phyloP scores from a whole-genome alignment of 2,888 invertebrate genomes.

The Colostygia pectinataria region DNA sequence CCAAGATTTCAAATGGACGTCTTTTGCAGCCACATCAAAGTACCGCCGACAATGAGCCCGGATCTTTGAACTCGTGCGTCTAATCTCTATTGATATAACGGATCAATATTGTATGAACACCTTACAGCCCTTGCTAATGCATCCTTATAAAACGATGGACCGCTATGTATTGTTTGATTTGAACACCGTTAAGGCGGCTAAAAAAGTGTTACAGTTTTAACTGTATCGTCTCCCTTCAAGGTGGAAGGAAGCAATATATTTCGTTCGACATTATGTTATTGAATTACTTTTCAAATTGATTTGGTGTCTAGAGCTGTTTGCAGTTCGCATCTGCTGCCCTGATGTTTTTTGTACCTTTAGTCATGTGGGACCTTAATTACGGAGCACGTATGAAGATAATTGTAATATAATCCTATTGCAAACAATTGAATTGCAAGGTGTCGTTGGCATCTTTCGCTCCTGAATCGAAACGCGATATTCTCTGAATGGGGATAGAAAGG shows the following conservation, averaged over 20 bases:
- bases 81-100: constrained; percentile 82
- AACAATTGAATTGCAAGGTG: constrained; percentile 74
- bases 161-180: constrained; percentile 66
- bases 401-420: constrained; percentile 77
- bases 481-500: constrained; percentile 46
- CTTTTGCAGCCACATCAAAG: constrained; percentile 79
- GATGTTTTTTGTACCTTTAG: constrained; percentile 60
- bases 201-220: constrained; percentile 79
- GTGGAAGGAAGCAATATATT: constrained; percentile 82
- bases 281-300: constrained; percentile 80
- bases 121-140: constrained; percentile 59
- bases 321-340: constrained; percentile 73
- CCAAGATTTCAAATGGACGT: constrained; percentile 44
- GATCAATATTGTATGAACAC: constrained; percentile 71
- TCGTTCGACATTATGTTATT: constrained; percentile 80
- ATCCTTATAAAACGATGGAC: constrained; percentile 73
- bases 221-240: constrained; percentile 75
- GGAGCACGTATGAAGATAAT: constrained; percentile 74
- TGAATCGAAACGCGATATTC: constrained; percentile 55
- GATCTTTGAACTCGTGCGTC: constrained; percentile 73
- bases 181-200: constrained; percentile 72
- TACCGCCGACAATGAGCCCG: constrained; percentile 62
- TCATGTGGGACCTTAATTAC: constrained; percentile 80
- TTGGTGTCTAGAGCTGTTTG: constrained; percentile 65
- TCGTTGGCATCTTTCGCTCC: constrained; percentile 44